Percentiles rank a stretch among this genome's conserved stretches.
phyloP scores from a whole-genome alignment of 2,113 vertebrate genomes.

The Beaufortia kweichowensis region DNA sequence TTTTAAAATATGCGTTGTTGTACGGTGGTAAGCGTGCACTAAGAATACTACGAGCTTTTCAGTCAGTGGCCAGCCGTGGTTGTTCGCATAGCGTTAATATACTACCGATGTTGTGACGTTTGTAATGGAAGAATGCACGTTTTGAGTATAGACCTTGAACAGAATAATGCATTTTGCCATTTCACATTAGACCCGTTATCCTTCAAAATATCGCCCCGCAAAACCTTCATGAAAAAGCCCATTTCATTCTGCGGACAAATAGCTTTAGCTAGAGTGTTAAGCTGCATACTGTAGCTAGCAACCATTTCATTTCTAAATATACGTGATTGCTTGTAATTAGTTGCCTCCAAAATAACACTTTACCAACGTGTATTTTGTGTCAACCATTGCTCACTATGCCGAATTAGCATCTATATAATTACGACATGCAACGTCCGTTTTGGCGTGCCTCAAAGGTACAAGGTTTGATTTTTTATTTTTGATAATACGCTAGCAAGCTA shows the following conservation, averaged over 20 bases:
- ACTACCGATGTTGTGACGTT: conserved; percentile 5
- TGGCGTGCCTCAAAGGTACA: conserved; percentile 26
- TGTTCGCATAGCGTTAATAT: not conserved
- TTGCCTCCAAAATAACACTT: conserved; percentile 38
- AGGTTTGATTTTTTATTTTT: conserved; percentile 56
- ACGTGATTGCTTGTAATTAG: conserved; percentile 54
- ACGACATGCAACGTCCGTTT: conserved; percentile 38
- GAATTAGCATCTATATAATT: conserved; percentile 35
- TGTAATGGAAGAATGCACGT: not conserved
- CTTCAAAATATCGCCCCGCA: not conserved
- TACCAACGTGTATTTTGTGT: conserved; percentile 50
- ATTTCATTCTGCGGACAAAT: conserved; percentile 7
- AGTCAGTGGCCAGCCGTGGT: not conserved
- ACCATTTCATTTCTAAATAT: conserved; percentile 46
- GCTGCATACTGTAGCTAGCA: conserved; percentile 44
- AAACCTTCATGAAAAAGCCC: not conserved
- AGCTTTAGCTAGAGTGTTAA: conserved; percentile 17
- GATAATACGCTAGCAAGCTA: conserved; percentile 51
- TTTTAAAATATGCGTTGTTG: not conserved
- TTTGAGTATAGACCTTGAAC: too few species aligned
- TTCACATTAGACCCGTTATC: too few species aligned
- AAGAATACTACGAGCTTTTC: too few species aligned
- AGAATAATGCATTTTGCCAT: too few species aligned
- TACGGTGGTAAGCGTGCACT: not conserved
- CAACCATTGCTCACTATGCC: conserved; percentile 25